Conservation (phyloP, 2,888 invertebrate species). For the Limenitis camilla region DNA sequence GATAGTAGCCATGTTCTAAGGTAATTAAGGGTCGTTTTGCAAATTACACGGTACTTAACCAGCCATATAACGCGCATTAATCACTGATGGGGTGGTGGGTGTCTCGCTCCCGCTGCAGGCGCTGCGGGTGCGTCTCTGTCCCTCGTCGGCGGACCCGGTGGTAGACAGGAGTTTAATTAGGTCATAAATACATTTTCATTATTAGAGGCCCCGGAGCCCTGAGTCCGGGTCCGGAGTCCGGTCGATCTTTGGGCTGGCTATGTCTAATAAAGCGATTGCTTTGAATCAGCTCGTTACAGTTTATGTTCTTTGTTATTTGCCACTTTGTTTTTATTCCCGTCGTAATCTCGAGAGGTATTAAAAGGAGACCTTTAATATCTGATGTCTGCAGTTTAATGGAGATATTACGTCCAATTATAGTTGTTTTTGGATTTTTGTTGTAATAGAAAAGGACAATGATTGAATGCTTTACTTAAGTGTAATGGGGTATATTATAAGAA, state of each 20-base stretch:
- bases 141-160: conserved; percentile 39
- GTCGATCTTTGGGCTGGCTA: conserved; percentile 3
- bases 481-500: too few species aligned
- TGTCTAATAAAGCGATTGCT: conserved; percentile 11
- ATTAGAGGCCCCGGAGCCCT: conserved; percentile 51
- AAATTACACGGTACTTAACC: conserved; percentile 85
- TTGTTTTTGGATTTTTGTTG: neutral
- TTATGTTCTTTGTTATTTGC: conserved; percentile 17
- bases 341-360: conserved; percentile 18
- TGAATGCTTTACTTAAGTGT: too few species aligned
- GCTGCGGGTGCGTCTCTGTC: conserved; percentile 30
- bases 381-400: neutral
- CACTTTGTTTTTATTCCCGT: conserved; percentile 20
- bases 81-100: conserved; percentile 60
- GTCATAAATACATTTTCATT: conserved; percentile 75
- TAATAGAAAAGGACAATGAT: neutral
- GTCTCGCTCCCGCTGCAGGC: conserved; percentile 41
- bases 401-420: neutral
- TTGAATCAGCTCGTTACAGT: conserved; percentile 15
- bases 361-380: conserved; percentile 10
- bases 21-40: conserved; percentile 83
- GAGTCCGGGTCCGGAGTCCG: too few species aligned
- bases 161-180: conserved; percentile 71
- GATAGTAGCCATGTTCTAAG: conserved; percentile 67
- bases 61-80: conserved; percentile 80